These are phyloP conservation scores for Toxotes jaculatrix DNA, from an alignment of 2,113 vertebrate genomes.

Conservation along the genomic window DNA sequence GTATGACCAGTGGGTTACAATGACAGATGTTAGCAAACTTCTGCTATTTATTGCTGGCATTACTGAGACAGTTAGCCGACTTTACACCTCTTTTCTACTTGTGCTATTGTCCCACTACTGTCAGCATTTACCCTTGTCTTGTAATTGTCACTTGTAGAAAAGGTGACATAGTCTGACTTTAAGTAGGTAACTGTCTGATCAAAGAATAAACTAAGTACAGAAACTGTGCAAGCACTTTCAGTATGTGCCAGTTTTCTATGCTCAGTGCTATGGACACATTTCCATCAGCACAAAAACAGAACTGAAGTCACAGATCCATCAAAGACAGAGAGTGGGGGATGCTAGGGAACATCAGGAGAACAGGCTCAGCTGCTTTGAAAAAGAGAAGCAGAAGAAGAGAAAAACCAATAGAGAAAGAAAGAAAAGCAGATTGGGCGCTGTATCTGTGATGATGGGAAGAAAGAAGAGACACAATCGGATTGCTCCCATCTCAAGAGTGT, in stretches of 20 bases:
- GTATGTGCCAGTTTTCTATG: no score
- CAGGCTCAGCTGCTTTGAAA: slow-evolving; percentile 14
- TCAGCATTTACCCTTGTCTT: not conserved
- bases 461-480: slow-evolving; percentile 39
- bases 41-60: not conserved
- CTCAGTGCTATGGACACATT: not conserved
- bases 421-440: slow-evolving; percentile 35
- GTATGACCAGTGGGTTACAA: not conserved
- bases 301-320: not conserved
- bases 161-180: not conserved
- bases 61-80: not conserved
- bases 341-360: slow-evolving; percentile 3
- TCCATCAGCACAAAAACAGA: not conserved
- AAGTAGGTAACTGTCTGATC: not conserved
- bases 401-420: slow-evolving; percentile 26
- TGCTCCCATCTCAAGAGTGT: slow-evolving; percentile 43
- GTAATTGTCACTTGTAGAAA: not conserved
- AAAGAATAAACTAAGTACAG: not conserved
- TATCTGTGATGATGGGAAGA: slow-evolving; percentile 50
- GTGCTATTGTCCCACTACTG: not conserved
- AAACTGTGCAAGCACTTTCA: not conserved
- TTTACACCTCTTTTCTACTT: not conserved
- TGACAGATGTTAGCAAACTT: not conserved
- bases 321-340: not conserved
- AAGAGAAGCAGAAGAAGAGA: slow-evolving; percentile 13